These are phyloP conservation scores for Macropis europaea DNA, from an alignment of 2,888 invertebrate genomes.

Conservation along the genomic window DNA sequence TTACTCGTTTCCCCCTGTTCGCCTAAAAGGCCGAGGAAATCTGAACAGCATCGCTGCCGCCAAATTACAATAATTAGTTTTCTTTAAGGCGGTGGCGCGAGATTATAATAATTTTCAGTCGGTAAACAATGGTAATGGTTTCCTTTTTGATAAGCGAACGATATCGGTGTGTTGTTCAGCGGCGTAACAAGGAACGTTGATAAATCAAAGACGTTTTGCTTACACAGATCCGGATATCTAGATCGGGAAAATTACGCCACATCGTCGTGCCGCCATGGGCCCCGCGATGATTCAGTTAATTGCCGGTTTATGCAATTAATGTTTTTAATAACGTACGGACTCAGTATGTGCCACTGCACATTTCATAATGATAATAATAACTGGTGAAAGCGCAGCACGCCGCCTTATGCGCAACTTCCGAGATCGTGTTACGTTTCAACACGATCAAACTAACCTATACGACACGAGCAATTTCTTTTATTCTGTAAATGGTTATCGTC, in stretches of 20 bases:
- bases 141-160: constrained; percentile 19
- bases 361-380: constrained; percentile 54
- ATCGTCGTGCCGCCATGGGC: neutral
- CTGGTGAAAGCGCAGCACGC: constrained; percentile 51
- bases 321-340: constrained; percentile 48
- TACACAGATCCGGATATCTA: constrained; percentile 36
- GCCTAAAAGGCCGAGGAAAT: neutral
- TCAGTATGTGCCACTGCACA: constrained; percentile 22
- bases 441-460: neutral
- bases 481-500: too few species aligned
- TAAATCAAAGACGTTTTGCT: constrained; percentile 41
- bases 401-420: constrained; percentile 52
- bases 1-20: too few species aligned
- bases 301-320: constrained; percentile 53
- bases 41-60: neutral
- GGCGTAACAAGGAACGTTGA: constrained; percentile 26
- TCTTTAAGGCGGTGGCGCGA: too few species aligned
- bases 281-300: constrained; percentile 50
- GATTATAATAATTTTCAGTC: constrained; percentile 17
- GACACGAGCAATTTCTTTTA: constrained; percentile 1
- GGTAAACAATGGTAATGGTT: neutral
- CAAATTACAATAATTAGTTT: constrained; percentile 17
- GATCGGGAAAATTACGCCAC: constrained; percentile 35
- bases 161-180: constrained; percentile 18
- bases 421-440: constrained; percentile 38